Conservation (phyloP, 2,113 vertebrate genomes). For the Corynorhinus townsendii region DNA sequence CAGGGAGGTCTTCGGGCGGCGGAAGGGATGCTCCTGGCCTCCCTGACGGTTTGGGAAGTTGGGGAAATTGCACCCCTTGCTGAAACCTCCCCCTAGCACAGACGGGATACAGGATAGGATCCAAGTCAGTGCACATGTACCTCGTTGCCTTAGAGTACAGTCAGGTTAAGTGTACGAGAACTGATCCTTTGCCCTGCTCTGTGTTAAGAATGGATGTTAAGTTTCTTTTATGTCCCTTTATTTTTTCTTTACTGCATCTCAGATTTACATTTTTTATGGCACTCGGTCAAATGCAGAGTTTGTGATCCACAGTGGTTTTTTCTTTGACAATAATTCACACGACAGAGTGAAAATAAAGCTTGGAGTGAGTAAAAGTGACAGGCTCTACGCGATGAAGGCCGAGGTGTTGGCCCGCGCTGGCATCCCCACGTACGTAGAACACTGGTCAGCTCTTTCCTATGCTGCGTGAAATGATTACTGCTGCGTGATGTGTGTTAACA, state of each 20-base stretch:
- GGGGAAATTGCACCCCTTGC: not conserved
- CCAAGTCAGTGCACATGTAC: not conserved
- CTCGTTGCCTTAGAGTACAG: not conserved
- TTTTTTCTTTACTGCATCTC: slow-evolving; percentile 80
- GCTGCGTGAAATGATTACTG: slow-evolving; percentile 9
- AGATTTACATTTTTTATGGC: slow-evolving; percentile 99
- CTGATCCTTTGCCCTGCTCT: slow-evolving; percentile 70
- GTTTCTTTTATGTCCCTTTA: slow-evolving; percentile 76
- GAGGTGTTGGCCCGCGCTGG: slow-evolving; percentile 97
- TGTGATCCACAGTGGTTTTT: slow-evolving; percentile 99
- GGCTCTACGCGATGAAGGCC: slow-evolving; percentile 91
- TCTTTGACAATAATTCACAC: slow-evolving; percentile 97
- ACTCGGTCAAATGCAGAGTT: slow-evolving; percentile 98
- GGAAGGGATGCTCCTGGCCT: not conserved
- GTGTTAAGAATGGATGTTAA: slow-evolving; percentile 74
- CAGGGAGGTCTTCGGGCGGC: not conserved
- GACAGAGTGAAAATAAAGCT: slow-evolving; percentile 99
- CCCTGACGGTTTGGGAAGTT: not conserved
- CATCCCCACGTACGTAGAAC: slow-evolving; percentile 93
- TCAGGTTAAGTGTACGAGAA: slow-evolving; percentile 28
- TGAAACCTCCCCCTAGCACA: not conserved
- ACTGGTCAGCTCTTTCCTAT: not conserved
- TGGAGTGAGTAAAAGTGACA: slow-evolving; percentile 97
- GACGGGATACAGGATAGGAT: fast-evolving
- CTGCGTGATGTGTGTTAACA: not conserved